Percentiles rank a stretch among this genome's conserved stretches.
Evolutionary conservation across 2,113 vertebrate genomes (phyloP).

Genomic region (Sinocyclocheilus anophthalmus): DNA sequence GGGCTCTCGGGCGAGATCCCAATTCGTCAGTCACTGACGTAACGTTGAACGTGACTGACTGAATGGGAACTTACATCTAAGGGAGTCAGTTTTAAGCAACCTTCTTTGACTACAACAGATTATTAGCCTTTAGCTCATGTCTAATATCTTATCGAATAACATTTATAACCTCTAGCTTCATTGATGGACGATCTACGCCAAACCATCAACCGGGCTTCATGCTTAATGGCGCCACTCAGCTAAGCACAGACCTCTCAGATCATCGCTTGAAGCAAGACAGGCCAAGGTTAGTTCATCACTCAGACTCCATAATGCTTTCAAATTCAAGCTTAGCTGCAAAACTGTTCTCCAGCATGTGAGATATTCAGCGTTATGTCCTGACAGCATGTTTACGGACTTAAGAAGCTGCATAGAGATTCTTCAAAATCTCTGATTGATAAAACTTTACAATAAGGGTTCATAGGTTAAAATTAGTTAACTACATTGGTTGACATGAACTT

Average conservation of each 20-base stretch:
- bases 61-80: neutral
- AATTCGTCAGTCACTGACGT: too few relatives aligned
- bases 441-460: neutral
- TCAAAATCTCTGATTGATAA: neutral
- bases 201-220: neutral
- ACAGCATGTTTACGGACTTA: neutral
- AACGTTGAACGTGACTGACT: too few relatives aligned
- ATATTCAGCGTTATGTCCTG: neutral
- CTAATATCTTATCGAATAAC: neutral
- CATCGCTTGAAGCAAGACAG: neutral
- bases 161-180: constrained; percentile 7
- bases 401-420: neutral
- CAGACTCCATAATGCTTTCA: neutral
- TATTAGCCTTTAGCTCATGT: constrained; percentile 4
- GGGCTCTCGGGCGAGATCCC: too few relatives aligned
- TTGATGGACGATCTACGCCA: neutral
- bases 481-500: too few relatives aligned
- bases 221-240: neutral
- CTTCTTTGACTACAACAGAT: constrained; percentile 3
- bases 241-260: neutral
- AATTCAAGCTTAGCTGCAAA: neutral
- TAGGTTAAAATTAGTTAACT: neutral
- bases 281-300: neutral
- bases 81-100: neutral
- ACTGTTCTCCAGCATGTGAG: neutral